Evolutionary conservation across 2,113 vertebrate genomes (phyloP).

Genomic region (Pterocles gutturalis): DNA sequence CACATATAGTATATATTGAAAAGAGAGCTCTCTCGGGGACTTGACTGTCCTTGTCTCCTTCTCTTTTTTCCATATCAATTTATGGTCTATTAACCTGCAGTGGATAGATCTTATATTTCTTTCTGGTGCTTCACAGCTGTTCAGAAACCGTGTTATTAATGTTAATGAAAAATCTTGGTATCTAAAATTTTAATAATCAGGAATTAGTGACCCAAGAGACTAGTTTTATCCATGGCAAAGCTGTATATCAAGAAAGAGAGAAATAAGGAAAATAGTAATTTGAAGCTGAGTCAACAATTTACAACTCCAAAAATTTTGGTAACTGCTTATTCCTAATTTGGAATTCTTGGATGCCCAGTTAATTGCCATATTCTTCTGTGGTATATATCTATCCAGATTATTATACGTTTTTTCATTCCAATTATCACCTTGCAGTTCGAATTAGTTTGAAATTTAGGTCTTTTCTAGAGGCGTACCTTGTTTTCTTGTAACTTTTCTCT

Average conservation of each 20-base stretch:
- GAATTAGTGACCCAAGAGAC: neutral
- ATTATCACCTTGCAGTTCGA: neutral
- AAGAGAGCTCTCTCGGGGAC: neutral
- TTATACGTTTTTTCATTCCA: neutral
- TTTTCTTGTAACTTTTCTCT: neutral
- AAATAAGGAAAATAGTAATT: neutral
- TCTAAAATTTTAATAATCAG: neutral
- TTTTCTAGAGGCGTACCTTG: neutral
- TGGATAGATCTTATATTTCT: neutral
- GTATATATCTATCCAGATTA: rapidly evolving
- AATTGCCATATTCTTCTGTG: rapidly evolving
- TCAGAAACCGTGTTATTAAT: neutral
- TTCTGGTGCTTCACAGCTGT: neutral
- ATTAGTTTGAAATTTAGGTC: neutral
- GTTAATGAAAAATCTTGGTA: slow-evolving; percentile 6
- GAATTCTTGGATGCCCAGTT: neutral
- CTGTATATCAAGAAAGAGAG: neutral
- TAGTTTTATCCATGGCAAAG: neutral
- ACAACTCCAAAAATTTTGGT: neutral
- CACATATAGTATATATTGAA: neutral
- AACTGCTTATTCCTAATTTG: neutral
- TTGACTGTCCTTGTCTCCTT: neutral
- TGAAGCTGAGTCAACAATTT: neutral
- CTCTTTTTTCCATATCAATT: neutral
- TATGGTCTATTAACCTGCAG: neutral